Percentiles rank a stretch among this genome's conserved stretches.
phyloP scores from a whole-genome alignment of 92 coral and sea anemone species.

The Nematostella vectensis region DNA sequence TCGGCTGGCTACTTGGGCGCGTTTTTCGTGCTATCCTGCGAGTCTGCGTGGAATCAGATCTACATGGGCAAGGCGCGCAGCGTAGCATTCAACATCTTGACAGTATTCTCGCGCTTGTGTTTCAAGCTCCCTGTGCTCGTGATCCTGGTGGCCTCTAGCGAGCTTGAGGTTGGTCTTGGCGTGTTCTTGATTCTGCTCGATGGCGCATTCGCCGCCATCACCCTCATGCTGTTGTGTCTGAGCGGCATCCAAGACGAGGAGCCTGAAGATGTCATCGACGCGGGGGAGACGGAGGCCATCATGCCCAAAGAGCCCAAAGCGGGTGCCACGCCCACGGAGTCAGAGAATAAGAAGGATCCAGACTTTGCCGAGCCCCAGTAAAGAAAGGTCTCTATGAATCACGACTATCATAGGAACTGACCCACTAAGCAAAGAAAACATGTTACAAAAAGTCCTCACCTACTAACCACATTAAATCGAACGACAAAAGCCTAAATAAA shows the following conservation, averaged over 20 bases:
- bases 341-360: too few relatives aligned
- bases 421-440: too few relatives aligned
- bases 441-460: too few relatives aligned
- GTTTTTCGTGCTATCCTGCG: constrained; percentile 8
- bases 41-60: constrained; percentile 30
- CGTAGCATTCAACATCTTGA: constrained; percentile 10
- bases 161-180: constrained; percentile 10
- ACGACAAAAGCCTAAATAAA: too few relatives aligned
- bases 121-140: constrained; percentile 13
- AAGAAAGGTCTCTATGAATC: too few relatives aligned
- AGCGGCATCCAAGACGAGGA: constrained; percentile 4
- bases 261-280: constrained; percentile 5
- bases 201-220: constrained; percentile 6
- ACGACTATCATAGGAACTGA: too few relatives aligned
- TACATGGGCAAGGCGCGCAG: constrained; percentile 20
- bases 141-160: constrained; percentile 8
- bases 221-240: constrained; percentile 7
- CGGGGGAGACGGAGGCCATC: too few relatives aligned
- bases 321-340: too few relatives aligned
- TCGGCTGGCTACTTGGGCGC: constrained; percentile 22
- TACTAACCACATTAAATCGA: too few relatives aligned
- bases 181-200: constrained; percentile 7
- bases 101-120: constrained; percentile 8
- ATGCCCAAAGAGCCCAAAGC: constrained; percentile 9
- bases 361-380: too few relatives aligned